These are phyloP conservation scores for Lacanobia oleracea DNA, from an alignment of 2,888 invertebrate species.

Conservation along the genomic window DNA sequence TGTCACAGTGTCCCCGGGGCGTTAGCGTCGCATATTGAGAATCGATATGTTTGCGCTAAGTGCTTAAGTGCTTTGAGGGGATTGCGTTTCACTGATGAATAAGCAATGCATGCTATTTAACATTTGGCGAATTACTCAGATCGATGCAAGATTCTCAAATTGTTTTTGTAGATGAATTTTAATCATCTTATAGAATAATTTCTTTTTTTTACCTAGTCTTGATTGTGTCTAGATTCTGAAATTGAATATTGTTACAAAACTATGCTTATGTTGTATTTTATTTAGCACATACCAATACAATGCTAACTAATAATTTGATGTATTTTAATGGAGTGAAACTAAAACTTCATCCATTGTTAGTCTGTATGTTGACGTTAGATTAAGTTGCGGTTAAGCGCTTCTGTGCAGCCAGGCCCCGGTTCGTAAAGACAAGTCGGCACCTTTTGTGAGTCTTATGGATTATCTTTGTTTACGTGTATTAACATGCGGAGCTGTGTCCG, in stretches of 20 bases:
- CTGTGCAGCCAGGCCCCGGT: conserved; percentile 72
- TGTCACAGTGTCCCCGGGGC: conserved; percentile 86
- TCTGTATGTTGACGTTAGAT: conserved; percentile 48
- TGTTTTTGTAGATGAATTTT: background rate
- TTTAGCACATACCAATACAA: background rate
- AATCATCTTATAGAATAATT: background rate
- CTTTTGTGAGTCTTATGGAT: conserved; percentile 89
- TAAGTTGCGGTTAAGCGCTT: conserved; percentile 64
- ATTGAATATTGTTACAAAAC: background rate
- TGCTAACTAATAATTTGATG: background rate
- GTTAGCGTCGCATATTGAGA: conserved; percentile 82
- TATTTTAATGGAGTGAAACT: background rate
- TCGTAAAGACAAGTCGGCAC: conserved; percentile 88
- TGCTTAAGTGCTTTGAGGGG: conserved; percentile 89
- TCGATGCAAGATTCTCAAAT: conserved; percentile 33
- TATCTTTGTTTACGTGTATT: conserved; percentile 88
- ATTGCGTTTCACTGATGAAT: conserved; percentile 86
- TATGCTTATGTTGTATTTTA: background rate
- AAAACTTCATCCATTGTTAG: conserved; percentile 7
- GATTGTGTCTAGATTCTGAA: too few relatives aligned
- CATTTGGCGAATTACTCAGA: conserved; percentile 59
- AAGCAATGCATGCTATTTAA: conserved; percentile 81
- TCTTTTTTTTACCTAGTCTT: too few relatives aligned
- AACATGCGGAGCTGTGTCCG: conserved; percentile 86
- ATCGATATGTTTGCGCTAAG: conserved; percentile 89